Conservation (phyloP, 64 coral and sea anemone genomes). For the Montipora capricornis region DNA sequence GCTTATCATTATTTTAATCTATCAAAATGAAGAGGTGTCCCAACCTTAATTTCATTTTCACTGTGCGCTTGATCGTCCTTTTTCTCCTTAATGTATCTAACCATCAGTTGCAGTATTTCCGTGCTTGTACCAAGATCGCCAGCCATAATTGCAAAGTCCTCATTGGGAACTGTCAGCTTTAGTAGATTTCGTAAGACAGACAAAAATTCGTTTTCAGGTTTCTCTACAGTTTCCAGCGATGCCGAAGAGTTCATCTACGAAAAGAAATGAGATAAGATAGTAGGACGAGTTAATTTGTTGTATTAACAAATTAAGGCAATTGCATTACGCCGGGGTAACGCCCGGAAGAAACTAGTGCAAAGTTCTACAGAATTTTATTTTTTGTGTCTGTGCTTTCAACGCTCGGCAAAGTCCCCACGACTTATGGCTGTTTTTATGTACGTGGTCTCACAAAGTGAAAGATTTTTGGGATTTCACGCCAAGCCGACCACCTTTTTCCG, state of each 20-base stretch:
- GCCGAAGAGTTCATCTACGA: not conserved
- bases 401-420: too few relatives aligned
- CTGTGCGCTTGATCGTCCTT: slow-evolving; percentile 31
- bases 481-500: too few relatives aligned
- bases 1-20: too few relatives aligned
- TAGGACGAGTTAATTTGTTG: not conserved
- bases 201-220: not conserved
- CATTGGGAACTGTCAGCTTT: not conserved
- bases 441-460: too few relatives aligned
- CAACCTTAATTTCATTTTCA: slow-evolving; percentile 42
- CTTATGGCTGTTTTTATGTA: too few relatives aligned
- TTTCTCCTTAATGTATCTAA: slow-evolving; percentile 24
- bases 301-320: too few relatives aligned
- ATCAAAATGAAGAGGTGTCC: not conserved
- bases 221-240: not conserved
- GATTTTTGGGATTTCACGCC: too few relatives aligned
- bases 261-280: not conserved
- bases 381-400: too few relatives aligned
- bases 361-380: too few relatives aligned
- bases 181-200: not conserved
- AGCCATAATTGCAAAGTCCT: slow-evolving; percentile 49
- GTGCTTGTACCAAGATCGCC: slow-evolving; percentile 32
- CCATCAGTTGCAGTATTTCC: slow-evolving; percentile 33
- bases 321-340: too few relatives aligned
- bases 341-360: too few relatives aligned